These are phyloP conservation scores for Procambarus clarkii DNA, from an alignment of 1,140 invertebrate species.

Conservation along the genomic window DNA sequence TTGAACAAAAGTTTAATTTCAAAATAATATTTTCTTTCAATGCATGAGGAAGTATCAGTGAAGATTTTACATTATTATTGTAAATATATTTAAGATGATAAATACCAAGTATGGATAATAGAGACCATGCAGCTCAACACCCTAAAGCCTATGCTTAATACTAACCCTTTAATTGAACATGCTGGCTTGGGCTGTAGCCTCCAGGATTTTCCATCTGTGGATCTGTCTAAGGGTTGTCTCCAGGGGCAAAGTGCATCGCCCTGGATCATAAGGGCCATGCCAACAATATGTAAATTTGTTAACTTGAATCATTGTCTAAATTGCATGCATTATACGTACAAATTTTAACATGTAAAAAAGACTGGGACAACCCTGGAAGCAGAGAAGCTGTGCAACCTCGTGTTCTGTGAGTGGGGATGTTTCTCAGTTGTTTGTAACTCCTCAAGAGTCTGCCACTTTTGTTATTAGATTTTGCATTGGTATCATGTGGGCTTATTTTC, in stretches of 20 bases:
- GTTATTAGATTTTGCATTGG: slow-evolving; percentile 11
- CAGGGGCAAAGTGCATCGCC: not conserved
- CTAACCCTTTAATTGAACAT: slow-evolving; percentile 26
- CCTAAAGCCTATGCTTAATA: slow-evolving; percentile 27
- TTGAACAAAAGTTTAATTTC: too few species aligned
- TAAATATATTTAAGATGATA: not conserved
- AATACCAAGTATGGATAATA: not conserved
- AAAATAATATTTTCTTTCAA: too few species aligned
- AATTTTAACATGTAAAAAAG: not conserved
- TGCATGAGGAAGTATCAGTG: not conserved
- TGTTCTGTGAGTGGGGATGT: slow-evolving; percentile 5
- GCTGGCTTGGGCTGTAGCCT: slow-evolving; percentile 29
- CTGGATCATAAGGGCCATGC: not conserved
- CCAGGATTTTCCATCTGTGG: slow-evolving; percentile 4
- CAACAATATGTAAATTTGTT: not conserved
- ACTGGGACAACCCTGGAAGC: slow-evolving; percentile 21
- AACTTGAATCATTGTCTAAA: not conserved
- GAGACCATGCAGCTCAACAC: slow-evolving; percentile 46
- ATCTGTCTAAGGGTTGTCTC: slow-evolving; percentile 31
- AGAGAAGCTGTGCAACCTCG: slow-evolving; percentile 1
- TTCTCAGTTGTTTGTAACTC: not conserved
- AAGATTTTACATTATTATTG: not conserved
- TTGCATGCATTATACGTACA: not conserved
- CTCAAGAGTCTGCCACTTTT: not conserved
- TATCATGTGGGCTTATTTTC: slow-evolving; percentile 24